Evolutionary conservation across 1,140 invertebrate genomes (phyloP).

Genomic region (Drosophila tristis): DNA sequence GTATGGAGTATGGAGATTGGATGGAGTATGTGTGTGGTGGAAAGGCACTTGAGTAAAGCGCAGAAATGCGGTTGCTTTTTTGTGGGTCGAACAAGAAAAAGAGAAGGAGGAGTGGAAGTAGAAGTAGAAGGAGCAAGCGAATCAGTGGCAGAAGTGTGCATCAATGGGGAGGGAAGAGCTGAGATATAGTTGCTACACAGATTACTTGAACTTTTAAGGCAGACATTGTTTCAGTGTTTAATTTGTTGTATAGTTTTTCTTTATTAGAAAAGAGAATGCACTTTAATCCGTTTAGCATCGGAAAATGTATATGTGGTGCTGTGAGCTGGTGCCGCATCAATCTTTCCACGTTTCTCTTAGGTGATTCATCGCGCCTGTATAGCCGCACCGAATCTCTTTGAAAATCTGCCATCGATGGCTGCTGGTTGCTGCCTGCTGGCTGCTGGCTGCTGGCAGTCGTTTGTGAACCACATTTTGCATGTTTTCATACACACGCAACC

Average conservation of each 20-base stretch:
- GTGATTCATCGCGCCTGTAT: background rate
- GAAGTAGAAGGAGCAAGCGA: background rate
- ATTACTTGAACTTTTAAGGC: no score
- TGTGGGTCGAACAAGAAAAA: slow-evolving; percentile 22
- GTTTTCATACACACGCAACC: slow-evolving; percentile 47
- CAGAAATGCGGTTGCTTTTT: slow-evolving; percentile 74
- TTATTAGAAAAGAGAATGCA: no score
- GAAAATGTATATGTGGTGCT: no score
- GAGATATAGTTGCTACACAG: no score
- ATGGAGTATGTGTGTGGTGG: slow-evolving; percentile 10
- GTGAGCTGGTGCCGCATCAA: no score
- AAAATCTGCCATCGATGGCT: background rate
- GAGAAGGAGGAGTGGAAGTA: background rate
- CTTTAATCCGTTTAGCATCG: no score
- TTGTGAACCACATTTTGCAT: slow-evolving; percentile 26
- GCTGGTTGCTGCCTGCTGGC: background rate
- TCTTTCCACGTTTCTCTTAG: slow-evolving; percentile 1
- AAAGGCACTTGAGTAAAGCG: slow-evolving; percentile 67
- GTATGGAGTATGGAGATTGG: no score
- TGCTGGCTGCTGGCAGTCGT: background rate
- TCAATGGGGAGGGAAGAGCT: background rate
- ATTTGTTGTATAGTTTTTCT: background rate
- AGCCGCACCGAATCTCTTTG: background rate
- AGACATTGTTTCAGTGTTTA: no score
- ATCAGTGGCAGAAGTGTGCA: background rate